Base-by-base conservation (phyloP, 1,140 invertebrate genomes). In the Xylocopa sonorina region DNA sequence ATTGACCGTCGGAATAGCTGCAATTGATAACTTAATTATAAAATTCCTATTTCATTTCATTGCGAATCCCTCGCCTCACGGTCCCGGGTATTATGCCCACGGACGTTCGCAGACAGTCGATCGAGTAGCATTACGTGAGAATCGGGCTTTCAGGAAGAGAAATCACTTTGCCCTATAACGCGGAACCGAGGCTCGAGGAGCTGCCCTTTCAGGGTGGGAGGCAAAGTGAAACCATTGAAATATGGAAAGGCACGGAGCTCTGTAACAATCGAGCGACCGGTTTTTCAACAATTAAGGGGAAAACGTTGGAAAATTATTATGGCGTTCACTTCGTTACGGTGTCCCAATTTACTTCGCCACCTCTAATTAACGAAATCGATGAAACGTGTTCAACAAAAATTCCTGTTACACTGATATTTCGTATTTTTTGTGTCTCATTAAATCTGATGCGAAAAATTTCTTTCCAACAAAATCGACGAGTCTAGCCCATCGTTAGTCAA, bases 1-100 rank as follows among this genome's bases (percentile, higher is more conserved):
- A 87, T 87, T 87, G 85, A 73, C 79, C 74, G 77, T 84, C 63
- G 66, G 75, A 71, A 76, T 84, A 76, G 66, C 83, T 85, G 83
- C 83, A 71, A 60, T 66, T 85, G 83, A 85, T 86, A 82, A 85
- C 83, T 86, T 85, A 82, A 85, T 86, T 86, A 85, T 76, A 60
- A 85, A 82, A 86, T 85, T 82, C 72, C 75, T 74, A 82, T 79
- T 84, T 80, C 83, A 67, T 82, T 79, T 73, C 75, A 66, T 73
- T 67, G 53, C 55, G 72, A 76, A 69, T 81, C 57, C 66, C 58
- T 73, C 50, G 3, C 10, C 55, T 34, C 18, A 18, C 29, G 21
- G 4, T 38, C 24, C n/a, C n/a, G n/a, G n/a, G 57, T 50, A 41
- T 32, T 51, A 38, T 48, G 62, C 50, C 32, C 10, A n/a, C n/a